These are phyloP conservation scores for Conchocele bisecta DNA, from an alignment of 2,888 invertebrate genomes.

Conservation along the genomic window DNA sequence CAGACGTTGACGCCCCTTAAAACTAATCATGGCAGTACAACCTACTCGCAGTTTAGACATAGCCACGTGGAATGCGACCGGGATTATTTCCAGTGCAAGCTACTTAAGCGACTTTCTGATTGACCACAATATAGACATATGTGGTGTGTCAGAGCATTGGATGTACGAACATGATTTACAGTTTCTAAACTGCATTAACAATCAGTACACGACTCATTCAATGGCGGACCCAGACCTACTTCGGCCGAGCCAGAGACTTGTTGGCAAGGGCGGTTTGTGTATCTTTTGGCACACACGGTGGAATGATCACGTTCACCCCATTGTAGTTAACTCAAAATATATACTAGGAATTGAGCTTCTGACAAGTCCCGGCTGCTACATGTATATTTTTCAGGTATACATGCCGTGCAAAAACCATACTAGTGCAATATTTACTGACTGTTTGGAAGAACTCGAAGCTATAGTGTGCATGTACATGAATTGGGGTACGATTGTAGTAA, in stretches of 20 bases:
- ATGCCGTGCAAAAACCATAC: no score
- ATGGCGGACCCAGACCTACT: background rate
- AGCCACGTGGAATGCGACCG: background rate
- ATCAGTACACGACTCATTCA: background rate
- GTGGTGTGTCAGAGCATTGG: slow-evolving; percentile 4
- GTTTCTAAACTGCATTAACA: background rate
- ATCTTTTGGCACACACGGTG: background rate
- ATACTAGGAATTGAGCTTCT: no score
- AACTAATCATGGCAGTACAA: no score
- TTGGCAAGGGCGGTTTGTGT: background rate
- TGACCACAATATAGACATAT: background rate
- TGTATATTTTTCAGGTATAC: no score
- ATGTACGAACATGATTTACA: background rate
- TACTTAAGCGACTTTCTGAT: background rate
- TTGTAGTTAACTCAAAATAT: no score
- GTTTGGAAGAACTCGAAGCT: no score
- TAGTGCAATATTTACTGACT: no score
- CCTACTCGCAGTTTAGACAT: no score
- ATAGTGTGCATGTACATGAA: no score
- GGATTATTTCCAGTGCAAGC: background rate
- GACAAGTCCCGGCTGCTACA: no score
- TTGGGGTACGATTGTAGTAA: no score
- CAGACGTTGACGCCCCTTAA: no score
- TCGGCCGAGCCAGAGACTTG: background rate
- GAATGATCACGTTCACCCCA: background rate